phyloP scores from a whole-genome alignment of 2,113 vertebrate genomes.

The Hippolais icterina region DNA sequence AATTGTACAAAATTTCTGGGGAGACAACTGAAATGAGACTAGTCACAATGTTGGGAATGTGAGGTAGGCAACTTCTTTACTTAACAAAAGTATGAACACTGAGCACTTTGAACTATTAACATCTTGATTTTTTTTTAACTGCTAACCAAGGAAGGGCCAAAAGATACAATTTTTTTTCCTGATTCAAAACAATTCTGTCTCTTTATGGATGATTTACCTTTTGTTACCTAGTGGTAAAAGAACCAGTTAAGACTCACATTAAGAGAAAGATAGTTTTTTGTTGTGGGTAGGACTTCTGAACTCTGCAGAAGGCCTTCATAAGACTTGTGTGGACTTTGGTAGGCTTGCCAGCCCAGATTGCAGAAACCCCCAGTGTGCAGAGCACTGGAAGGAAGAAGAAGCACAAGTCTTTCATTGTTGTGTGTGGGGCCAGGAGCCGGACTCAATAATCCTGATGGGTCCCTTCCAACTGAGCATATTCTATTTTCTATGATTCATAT shows the following conservation, averaged over 20 bases:
- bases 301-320: not conserved
- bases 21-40: not conserved
- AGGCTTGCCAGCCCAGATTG: not conserved
- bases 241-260: not conserved
- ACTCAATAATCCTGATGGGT: not conserved
- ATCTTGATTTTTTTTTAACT: not conserved
- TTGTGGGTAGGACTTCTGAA: not conserved
- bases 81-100: not conserved
- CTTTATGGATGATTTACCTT: not conserved
- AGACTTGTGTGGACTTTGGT: not conserved
- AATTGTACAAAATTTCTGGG: not conserved
- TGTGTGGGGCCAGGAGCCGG: not conserved
- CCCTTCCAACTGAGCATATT: not conserved
- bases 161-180: not conserved
- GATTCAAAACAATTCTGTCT: not conserved
- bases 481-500: not conserved
- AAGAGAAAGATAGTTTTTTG: not conserved
- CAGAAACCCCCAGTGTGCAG: not conserved
- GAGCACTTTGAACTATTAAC: not conserved
- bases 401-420: slow-evolving; percentile 20
- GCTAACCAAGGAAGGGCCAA: not conserved
- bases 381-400: slow-evolving; percentile 27
- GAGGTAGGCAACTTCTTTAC: not conserved
- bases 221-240: not conserved
- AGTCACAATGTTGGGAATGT: not conserved